A percentile compares a stretch with the other conserved stretches of the same genome.
phyloP scores from a whole-genome alignment of 2,797 vertebrate species.

The Pangasius djambal region DNA sequence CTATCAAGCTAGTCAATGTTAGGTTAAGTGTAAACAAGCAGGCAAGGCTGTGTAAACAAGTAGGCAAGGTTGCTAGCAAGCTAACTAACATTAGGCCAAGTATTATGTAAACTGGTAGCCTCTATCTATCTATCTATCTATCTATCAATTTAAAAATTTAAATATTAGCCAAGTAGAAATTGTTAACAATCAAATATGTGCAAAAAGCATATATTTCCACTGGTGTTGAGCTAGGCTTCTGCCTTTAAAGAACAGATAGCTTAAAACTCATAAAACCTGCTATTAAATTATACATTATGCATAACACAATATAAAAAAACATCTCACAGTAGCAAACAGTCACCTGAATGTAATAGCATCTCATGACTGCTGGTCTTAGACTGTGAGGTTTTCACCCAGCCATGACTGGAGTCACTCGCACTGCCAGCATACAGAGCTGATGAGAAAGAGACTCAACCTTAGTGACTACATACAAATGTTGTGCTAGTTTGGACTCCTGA shows the following conservation, averaged over 20 bases:
- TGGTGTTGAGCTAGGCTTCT: neutral
- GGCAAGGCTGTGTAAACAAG: too few species aligned
- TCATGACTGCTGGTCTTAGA: constrained; percentile 66
- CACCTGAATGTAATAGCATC: constrained; percentile 65
- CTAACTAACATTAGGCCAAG: neutral
- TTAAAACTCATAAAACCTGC: neutral
- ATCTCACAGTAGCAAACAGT: neutral
- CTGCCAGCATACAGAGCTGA: constrained; percentile 69
- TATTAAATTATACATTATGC: neutral
- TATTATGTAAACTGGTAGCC: neutral
- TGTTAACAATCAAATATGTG: neutral
- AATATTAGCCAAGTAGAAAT: neutral
- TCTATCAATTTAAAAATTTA: neutral
- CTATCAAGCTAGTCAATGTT: neutral
- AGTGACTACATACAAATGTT: neutral
- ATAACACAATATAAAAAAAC: neutral
- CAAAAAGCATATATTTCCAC: neutral
- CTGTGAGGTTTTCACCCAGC: constrained; percentile 68
- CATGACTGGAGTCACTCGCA: constrained; percentile 60
- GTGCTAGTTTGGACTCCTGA: neutral
- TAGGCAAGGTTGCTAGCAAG: neutral
- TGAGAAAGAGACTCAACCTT: constrained; percentile 23
- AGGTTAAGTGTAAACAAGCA: neutral
- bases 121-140: neutral
- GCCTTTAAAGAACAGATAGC: neutral